A percentile compares a stretch with the other conserved stretches of the same genome.
Conservation (phyloP, 2,113 vertebrate species). For the Caranx melampygus region DNA sequence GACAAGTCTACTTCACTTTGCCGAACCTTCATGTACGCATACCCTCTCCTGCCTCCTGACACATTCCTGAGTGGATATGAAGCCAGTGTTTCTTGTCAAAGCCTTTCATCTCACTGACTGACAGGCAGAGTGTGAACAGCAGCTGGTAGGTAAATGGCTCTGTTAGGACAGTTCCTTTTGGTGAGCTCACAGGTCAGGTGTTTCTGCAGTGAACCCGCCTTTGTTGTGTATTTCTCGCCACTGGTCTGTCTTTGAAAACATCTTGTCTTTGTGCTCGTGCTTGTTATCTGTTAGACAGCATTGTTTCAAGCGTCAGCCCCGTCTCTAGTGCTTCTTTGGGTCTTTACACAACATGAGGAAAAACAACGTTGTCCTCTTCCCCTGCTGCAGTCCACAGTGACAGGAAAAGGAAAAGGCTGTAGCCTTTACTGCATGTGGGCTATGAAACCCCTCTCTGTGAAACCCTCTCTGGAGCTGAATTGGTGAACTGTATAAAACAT, state of each 20-base stretch:
- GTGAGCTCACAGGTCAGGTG: conserved; percentile 54
- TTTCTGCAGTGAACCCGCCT: conserved; percentile 50
- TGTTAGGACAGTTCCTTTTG: conserved; percentile 41
- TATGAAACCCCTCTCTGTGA: conserved; percentile 47
- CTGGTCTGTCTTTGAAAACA: conserved; percentile 34
- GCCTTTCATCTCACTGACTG: conserved; percentile 49
- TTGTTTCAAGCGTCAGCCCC: conserved; percentile 46
- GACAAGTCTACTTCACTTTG: conserved; percentile 46
- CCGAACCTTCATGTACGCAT: conserved; percentile 14
- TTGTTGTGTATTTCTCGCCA: conserved; percentile 15
- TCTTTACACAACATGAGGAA: conserved; percentile 44
- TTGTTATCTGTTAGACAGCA: conserved; percentile 50
- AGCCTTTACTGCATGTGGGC: conserved; percentile 46
- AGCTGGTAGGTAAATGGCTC: conserved; percentile 54
- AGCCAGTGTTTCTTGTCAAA: conserved; percentile 35
- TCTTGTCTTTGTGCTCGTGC: conserved; percentile 17
- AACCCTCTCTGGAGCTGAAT: conserved; percentile 60
- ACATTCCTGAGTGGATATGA: conserved; percentile 43
- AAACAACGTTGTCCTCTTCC: conserved; percentile 49
- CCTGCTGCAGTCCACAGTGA: conserved; percentile 41
- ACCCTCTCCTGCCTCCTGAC: conserved; percentile 32
- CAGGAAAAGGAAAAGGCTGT: conserved; percentile 60
- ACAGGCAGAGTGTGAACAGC: conserved; percentile 54
- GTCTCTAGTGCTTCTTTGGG: conserved; percentile 40
- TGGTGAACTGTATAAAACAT: conserved; percentile 73